Evolutionary conservation across 2,888 invertebrate species (phyloP), one percentile per base, ranked within the genome.

Genomic region (Agrypnus murinus): DNA sequence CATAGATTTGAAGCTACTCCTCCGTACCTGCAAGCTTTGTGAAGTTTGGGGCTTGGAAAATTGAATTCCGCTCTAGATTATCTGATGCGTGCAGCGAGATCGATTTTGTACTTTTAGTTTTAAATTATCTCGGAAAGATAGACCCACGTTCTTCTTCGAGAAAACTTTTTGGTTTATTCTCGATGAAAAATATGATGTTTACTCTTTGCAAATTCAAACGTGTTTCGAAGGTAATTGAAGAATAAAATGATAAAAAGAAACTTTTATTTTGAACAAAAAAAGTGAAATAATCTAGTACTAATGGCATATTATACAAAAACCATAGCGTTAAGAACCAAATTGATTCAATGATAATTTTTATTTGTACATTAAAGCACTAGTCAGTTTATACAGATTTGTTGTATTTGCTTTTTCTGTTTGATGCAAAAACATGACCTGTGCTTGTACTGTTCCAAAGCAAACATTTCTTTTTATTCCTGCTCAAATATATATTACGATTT

Each of bases 351-450:
- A 65, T 68, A 65, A 71, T 71, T 71, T 71, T 71, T 71, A 68
- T 71, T 71, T 71, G 71, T 50, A 64, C 68, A 65, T 71, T 60
- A 63, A 71, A 68, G 71, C 68, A 71, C 68, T 68, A 71, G 59
- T 68, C 64, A 68, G 68, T 71, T 71, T 71, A 65, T 68, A 71
- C 68, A 65, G 71, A 71, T 71, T 71, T 71, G 71, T 67, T 68
- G 45, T 71, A 65, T 71, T 71, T 71, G 50, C 68, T 60, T 68
- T 68, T 71, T 67, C 60, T 68, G 68, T 71, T 67, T 71, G 68
- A 71, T 68, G 67, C 68, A 68, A 68, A 71, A 71, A 65, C 65
- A 68, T 71, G 67, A 71, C 71, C 68, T 68, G 71, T 71, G 71
- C 71, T 71, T 71, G 62, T 63, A 48, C 58, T 63, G 58, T 38